A percentile compares a stretch with the other conserved stretches of the same genome.
These are phyloP conservation scores for Dryococelus australis DNA, from an alignment of 2,888 invertebrate genomes.

Conservation along the genomic window DNA sequence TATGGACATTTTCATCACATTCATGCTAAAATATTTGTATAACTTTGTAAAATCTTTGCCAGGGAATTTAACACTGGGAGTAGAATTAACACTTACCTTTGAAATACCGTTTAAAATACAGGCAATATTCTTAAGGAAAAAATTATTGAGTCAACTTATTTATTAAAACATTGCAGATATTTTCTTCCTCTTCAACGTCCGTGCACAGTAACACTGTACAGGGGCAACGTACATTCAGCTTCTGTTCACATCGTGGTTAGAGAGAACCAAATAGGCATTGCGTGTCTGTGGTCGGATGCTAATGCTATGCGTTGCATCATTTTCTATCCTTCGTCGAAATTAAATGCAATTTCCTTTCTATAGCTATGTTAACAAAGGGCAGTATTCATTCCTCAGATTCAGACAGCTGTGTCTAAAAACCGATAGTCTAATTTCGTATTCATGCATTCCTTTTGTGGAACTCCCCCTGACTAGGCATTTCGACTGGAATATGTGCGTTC, in stretches of 20 bases:
- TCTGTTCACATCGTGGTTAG: not conserved
- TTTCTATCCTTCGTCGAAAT: not conserved
- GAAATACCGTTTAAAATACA: too few relatives aligned
- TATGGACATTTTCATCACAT: too few relatives aligned
- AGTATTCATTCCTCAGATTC: not conserved
- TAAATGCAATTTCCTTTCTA: not conserved
- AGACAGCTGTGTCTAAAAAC: not conserved
- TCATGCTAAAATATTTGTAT: too few relatives aligned
- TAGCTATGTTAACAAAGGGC: not conserved
- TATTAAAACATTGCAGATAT: too few relatives aligned
- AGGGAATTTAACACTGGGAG: too few relatives aligned
- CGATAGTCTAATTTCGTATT: not conserved
- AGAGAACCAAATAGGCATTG: not conserved
- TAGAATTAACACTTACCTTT: too few relatives aligned
- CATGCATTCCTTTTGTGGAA: not conserved
- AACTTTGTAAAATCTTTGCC: too few relatives aligned
- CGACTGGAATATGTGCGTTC: too few relatives aligned
- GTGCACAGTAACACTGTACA: too few relatives aligned
- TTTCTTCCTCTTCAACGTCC: too few relatives aligned
- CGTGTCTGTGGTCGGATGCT: not conserved
- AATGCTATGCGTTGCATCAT: not conserved
- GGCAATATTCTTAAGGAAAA: too few relatives aligned
- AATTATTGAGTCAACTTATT: too few relatives aligned
- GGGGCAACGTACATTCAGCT: not conserved
- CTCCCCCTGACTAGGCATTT: not conserved